Percentiles rank a stretch among this genome's conserved stretches.
Evolutionary conservation across 1,140 invertebrate species (phyloP).

Genomic region (Acromyrmex heyeri): DNA sequence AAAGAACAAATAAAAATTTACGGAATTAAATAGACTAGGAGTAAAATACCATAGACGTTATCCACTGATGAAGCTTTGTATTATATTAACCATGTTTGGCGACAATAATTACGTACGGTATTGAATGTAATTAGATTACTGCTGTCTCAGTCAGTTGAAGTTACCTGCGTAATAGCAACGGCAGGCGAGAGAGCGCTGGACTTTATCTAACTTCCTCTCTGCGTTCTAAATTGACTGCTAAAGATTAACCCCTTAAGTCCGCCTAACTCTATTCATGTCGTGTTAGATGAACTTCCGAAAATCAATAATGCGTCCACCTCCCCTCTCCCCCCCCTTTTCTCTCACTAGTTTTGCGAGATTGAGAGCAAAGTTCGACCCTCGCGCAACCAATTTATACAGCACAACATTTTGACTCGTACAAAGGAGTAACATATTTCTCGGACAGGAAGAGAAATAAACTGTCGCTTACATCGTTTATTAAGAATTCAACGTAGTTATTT

Average conservation of each 20-base stretch:
- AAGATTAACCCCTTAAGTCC: slow-evolving; percentile 71
- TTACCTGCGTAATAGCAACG: slow-evolving; percentile 34
- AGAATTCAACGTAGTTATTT: slow-evolving; percentile 59
- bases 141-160: slow-evolving; percentile 67
- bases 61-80: slow-evolving; percentile 34
- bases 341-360: slow-evolving; percentile 52
- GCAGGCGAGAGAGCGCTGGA: slow-evolving; percentile 53
- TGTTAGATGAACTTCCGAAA: slow-evolving; percentile 67
- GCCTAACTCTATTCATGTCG: slow-evolving; percentile 59
- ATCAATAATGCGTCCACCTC: slow-evolving; percentile 55
- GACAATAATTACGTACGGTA: slow-evolving; percentile 60
- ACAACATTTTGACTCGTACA: slow-evolving; percentile 21
- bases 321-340: not conserved
- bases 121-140: slow-evolving; percentile 73
- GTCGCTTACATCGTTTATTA: slow-evolving; percentile 27
- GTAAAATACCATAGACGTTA: slow-evolving; percentile 13
- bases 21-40: not conserved
- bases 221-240: slow-evolving; percentile 69
- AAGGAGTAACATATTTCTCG: not conserved
- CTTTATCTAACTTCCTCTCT: slow-evolving; percentile 71
- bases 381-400: slow-evolving; percentile 26
- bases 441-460: slow-evolving; percentile 22
- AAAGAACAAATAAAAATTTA: slow-evolving; percentile 1
- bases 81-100: slow-evolving; percentile 50
- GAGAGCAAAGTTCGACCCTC: slow-evolving; percentile 46